Conservation (phyloP, 2,113 vertebrate species). For the Phrynocephalus versicolor region DNA sequence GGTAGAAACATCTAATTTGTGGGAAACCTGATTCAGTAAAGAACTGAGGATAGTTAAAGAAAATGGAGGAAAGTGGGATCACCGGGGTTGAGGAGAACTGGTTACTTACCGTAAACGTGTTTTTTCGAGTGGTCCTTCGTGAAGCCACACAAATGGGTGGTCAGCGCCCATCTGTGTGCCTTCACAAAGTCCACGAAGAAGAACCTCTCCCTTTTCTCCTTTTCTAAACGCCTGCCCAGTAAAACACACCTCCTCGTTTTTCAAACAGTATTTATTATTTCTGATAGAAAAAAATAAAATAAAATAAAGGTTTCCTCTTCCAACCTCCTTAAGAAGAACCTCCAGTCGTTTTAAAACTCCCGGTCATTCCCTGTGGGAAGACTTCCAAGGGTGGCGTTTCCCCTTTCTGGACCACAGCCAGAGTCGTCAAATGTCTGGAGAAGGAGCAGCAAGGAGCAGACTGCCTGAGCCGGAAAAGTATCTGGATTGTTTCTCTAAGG, state of each 20-base stretch:
- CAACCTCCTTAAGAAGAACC: not conserved
- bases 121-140: too few species aligned
- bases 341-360: not conserved
- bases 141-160: too few species aligned
- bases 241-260: not conserved
- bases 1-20: not conserved
- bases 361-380: not conserved
- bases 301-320: too few species aligned
- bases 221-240: not conserved
- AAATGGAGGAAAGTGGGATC: not conserved
- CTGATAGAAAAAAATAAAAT: conserved; percentile 6
- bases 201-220: too few species aligned
- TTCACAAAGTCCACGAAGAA: too few species aligned
- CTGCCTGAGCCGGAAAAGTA: conserved; percentile 3
- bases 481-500: not conserved
- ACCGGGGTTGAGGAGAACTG: not conserved
- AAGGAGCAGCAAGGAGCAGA: not conserved
- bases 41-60: not conserved
- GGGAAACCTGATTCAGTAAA: not conserved
- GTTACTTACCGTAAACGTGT: too few species aligned
- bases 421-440: not conserved
- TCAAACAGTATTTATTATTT: conserved; percentile 15
- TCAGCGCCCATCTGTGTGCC: too few species aligned
- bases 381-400: not conserved
- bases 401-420: not conserved